Percentiles rank a stretch among this genome's conserved stretches.
phyloP scores from a whole-genome alignment of 1,140 invertebrate genomes.

The Dendroctonus ponderosae region DNA sequence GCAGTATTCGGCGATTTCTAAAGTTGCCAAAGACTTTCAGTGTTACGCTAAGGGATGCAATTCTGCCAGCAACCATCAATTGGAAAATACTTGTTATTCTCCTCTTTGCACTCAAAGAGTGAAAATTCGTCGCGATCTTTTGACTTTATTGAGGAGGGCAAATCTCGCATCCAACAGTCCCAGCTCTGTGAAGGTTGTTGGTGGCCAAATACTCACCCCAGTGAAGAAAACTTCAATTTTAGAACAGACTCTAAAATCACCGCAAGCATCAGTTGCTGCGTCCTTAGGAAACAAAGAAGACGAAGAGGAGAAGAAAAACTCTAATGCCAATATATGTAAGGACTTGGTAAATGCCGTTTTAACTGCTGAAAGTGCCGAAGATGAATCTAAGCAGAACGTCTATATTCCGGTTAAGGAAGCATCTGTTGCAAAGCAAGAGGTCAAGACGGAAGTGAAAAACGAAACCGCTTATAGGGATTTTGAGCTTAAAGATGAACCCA shows the following conservation, averaged over 20 bases:
- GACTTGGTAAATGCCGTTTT: conserved; percentile 61
- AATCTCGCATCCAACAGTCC: conserved; percentile 46
- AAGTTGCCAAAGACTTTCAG: conserved; percentile 61
- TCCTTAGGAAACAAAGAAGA: conserved; percentile 16
- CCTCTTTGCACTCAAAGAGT: conserved; percentile 71
- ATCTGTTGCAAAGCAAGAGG: conserved; percentile 51
- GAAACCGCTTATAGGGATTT: conserved; percentile 38
- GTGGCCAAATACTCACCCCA: conserved; percentile 8
- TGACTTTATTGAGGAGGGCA: conserved; percentile 64
- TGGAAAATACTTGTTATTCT: conserved; percentile 70
- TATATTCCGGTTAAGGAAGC: conserved; percentile 43
- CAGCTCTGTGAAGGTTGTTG: conserved; percentile 33
- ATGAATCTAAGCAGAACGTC: conserved; percentile 53
- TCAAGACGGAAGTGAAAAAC: conserved; percentile 50
- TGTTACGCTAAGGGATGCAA: conserved; percentile 73
- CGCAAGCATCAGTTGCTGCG: conserved; percentile 18
- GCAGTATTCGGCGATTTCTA: conserved; percentile 64
- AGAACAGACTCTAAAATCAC: conserved; percentile 54
- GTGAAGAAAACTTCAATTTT: conserved; percentile 53
- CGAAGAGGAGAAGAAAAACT: conserved; percentile 30
- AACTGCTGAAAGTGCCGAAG: conserved; percentile 57
- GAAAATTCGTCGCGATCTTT: conserved; percentile 65
- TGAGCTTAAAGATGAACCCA: conserved; percentile 39
- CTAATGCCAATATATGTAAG: conserved; percentile 53
- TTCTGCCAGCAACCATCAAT: conserved; percentile 54